Conservation (phyloP, 2,888 invertebrate genomes). For the Chromoteleia sp. region DNA sequence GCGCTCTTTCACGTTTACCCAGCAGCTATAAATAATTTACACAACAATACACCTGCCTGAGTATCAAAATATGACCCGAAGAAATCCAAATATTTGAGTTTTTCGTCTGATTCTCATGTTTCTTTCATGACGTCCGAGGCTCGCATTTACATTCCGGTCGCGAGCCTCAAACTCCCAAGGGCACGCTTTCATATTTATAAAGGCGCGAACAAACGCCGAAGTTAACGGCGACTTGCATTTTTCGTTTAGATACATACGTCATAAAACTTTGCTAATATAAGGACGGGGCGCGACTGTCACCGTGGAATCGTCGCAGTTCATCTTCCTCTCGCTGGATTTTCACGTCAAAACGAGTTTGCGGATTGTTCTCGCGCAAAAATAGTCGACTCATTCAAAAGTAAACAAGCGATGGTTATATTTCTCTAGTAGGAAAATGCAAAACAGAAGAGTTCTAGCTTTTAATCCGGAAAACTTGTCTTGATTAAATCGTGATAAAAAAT, state of each 20-base stretch:
- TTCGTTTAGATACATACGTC: constrained; percentile 42
- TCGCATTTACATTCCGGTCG: constrained; percentile 53
- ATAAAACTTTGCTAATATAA: constrained; percentile 56
- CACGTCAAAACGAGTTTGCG: neutral
- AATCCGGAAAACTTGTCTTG: too few species aligned
- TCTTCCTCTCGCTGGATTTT: neutral
- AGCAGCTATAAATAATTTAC: constrained; percentile 33
- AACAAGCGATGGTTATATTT: too few species aligned
- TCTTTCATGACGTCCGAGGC: constrained; percentile 39
- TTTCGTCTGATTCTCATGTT: constrained; percentile 55
- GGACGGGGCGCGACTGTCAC: constrained; percentile 21
- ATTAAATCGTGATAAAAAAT: too few species aligned
- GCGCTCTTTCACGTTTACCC: constrained; percentile 1
- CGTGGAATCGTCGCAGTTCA: constrained; percentile 13
- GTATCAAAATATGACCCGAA: constrained; percentile 38
- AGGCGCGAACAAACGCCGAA: constrained; percentile 49
- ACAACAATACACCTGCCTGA: constrained; percentile 18
- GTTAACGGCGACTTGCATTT: constrained; percentile 46
- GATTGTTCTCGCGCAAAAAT: too few species aligned
- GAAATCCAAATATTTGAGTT: constrained; percentile 57
- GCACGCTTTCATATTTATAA: constrained; percentile 56
- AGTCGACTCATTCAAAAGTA: too few species aligned
- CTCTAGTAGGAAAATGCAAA: too few species aligned
- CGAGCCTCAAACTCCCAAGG: constrained; percentile 56
- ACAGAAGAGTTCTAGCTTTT: too few species aligned